Evolutionary conservation across 2,797 vertebrate species (phyloP).

Genomic region (Melanotaenia parkinsoni): DNA sequence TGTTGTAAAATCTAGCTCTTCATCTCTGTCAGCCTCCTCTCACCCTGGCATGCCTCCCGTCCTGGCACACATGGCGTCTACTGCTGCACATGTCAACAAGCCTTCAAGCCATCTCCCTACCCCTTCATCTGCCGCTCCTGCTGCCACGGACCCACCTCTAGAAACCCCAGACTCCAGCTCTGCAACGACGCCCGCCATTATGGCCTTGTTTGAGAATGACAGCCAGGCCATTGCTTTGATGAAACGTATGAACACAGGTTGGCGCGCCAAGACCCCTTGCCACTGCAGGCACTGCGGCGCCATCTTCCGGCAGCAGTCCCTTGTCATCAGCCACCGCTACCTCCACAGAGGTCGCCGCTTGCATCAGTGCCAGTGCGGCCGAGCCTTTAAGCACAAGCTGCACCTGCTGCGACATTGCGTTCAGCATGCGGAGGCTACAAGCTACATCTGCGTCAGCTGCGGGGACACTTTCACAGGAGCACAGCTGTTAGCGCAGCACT

Average conservation of each 20-base stretch:
- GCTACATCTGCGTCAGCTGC: constrained; percentile 83
- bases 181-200: constrained; percentile 32
- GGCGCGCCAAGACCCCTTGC: constrained; percentile 73
- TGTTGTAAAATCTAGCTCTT: neutral
- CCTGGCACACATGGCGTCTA: neutral
- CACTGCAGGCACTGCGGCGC: constrained; percentile 84
- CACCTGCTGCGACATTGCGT: constrained; percentile 86
- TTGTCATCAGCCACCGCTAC: constrained; percentile 83
- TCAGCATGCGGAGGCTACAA: constrained; percentile 80
- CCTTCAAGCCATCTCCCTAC: neutral
- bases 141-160: neutral
- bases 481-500: constrained; percentile 75
- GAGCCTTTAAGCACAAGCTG: constrained; percentile 77
- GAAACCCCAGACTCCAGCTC: constrained; percentile 1
- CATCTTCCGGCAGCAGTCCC: constrained; percentile 75
- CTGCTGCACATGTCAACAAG: constrained; percentile 8
- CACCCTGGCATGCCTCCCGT: neutral
- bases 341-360: constrained; percentile 74
- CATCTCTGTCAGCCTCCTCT: constrained; percentile 4
- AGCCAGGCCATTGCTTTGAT: constrained; percentile 41
- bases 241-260: constrained; percentile 65
- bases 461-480: constrained; percentile 85
- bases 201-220: constrained; percentile 67
- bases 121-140: neutral
- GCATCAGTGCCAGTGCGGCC: constrained; percentile 82